Evolutionary conservation across 2,888 invertebrate genomes (phyloP).

Genomic region (Steinernema hermaphroditum): DNA sequence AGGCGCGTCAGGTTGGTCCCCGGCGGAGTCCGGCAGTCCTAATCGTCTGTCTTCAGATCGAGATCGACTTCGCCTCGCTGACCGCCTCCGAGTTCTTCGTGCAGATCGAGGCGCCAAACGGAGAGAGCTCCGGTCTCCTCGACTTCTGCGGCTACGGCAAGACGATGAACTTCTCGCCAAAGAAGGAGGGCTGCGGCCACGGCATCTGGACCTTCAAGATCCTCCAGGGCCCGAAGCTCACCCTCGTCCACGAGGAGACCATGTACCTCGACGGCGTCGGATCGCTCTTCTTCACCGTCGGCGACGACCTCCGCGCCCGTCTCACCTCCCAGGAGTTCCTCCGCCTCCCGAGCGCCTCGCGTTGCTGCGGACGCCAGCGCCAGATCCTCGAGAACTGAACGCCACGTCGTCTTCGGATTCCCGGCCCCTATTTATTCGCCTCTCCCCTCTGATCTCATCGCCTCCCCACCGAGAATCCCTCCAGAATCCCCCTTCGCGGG

Average conservation of each 20-base stretch:
- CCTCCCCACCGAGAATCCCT: not conserved
- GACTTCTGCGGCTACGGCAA: slow-evolving; percentile 44
- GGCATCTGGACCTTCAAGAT: slow-evolving; percentile 54
- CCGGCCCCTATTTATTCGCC: not conserved
- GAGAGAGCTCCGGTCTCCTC: slow-evolving; percentile 46
- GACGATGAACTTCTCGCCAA: slow-evolving; percentile 48
- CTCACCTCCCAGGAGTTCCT: slow-evolving; percentile 57
- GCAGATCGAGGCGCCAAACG: slow-evolving; percentile 50
- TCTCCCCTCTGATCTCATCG: slow-evolving; percentile 12
- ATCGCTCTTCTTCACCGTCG: slow-evolving; percentile 56
- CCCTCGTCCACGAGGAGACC: slow-evolving; percentile 38
- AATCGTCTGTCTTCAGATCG: slow-evolving; percentile 47
- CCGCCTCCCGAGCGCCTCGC: slow-evolving; percentile 46
- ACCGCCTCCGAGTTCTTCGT: slow-evolving; percentile 44
- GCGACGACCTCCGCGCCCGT: slow-evolving; percentile 47
- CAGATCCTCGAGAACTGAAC: not conserved
- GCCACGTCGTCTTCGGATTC: not conserved
- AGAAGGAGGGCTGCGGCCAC: slow-evolving; percentile 52
- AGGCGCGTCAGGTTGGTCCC: slow-evolving; percentile 42
- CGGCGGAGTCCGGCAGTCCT: too few relatives aligned
- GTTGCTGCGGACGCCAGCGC: slow-evolving; percentile 45
- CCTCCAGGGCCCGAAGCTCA: slow-evolving; percentile 20
- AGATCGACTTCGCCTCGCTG: slow-evolving; percentile 50
- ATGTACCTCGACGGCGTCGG: slow-evolving; percentile 60
- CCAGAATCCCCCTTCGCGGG: not conserved